Evolutionary conservation across 2,113 vertebrate genomes (phyloP), one percentile per base, ranked within the genome.

Genomic region (Amblyopsis rosae): DNA sequence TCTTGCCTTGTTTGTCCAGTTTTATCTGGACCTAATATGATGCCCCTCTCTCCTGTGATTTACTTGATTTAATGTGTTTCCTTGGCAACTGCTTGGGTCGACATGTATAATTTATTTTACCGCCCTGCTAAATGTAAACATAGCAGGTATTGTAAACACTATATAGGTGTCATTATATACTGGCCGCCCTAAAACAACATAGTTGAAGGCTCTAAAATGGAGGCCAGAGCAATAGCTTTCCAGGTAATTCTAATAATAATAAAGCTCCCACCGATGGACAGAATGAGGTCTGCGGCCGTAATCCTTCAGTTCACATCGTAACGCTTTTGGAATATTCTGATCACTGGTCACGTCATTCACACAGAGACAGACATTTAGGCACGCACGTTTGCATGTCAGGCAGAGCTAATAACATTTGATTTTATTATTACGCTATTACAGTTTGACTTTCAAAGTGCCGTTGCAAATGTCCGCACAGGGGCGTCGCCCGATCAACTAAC

Each of bases 11-110:
- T 26, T 26, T 26, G 26, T 26, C 26, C 26, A 26, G 26, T 26
- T 26, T 26, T 26, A 26, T 26, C 26, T 26, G 26, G 56, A 59
- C 72, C 73, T 45, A 1, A 45, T 67, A 46, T 10, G 54, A 13
- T 49, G 13, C 33, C 33, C 54, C 50, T 76, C 41, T 51, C 32
- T n/a, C 59, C 61, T 15, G 13, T 49, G 63, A 19, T 50, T 53
- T 35, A 45, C 48, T 69, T 53, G 17, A 73, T 71, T 47, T 60
- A 70, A 45, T 1, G 70, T 69, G 49, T 81, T 72, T 68, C 35
- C 45, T 17, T 17, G 1, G 33, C 17, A 16, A 72, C 15, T 32
- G 3, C 32, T 6, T 35, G 12, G 32, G 0, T 9, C 57, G 62
- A 10, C 54, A 15, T 26, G 26, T 26, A 26, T 26, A 26, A 26